Percentiles rank a stretch among this genome's conserved stretches.
Evolutionary conservation across 2,113 vertebrate genomes (phyloP).

Genomic region (Limnothrissa miodon): DNA sequence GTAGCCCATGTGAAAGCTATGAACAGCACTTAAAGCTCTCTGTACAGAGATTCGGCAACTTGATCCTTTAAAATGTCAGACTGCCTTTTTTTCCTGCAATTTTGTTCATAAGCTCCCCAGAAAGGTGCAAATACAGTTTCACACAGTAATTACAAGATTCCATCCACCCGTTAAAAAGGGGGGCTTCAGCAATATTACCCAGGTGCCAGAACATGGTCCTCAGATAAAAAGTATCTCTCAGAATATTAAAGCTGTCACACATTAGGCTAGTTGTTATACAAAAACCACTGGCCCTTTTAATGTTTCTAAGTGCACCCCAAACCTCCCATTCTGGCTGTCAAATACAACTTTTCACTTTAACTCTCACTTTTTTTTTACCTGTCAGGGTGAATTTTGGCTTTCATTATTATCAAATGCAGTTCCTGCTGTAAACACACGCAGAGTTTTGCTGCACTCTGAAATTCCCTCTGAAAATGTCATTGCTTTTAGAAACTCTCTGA

Average conservation of each 20-base stretch:
- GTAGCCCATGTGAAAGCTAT: background rate
- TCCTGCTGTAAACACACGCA: background rate
- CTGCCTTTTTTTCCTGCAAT: too few species aligned
- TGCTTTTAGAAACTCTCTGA: background rate
- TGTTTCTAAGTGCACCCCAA: background rate
- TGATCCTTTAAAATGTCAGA: background rate
- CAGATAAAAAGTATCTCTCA: background rate
- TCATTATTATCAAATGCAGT: background rate
- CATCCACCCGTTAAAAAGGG: background rate
- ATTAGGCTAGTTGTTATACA: background rate
- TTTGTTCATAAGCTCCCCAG: too few species aligned
- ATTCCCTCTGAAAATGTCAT: background rate
- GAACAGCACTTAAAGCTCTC: background rate
- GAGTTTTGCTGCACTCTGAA: background rate
- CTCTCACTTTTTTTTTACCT: background rate
- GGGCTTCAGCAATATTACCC: background rate
- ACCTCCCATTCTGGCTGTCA: background rate
- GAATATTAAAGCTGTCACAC: background rate
- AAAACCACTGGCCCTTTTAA: background rate
- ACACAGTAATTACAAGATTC: background rate
- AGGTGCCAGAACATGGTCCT: background rate
- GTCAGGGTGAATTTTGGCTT: background rate
- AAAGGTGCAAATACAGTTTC: background rate
- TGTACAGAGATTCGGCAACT: background rate
- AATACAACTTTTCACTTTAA: background rate